phyloP scores from a whole-genome alignment of 2,888 invertebrate genomes.

The Lingula anatina region DNA sequence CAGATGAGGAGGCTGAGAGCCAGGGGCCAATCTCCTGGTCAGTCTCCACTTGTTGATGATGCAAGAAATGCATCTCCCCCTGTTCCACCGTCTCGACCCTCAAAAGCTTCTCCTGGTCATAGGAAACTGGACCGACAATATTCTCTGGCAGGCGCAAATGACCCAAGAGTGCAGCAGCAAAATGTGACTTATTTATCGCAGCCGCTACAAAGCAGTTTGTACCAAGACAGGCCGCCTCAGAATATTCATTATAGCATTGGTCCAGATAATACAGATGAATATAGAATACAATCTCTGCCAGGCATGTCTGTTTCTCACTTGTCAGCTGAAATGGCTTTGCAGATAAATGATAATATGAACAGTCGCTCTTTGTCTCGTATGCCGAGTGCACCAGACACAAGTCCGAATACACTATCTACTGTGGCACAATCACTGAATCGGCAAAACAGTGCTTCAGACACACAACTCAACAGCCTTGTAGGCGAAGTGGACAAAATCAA shows the following conservation, averaged over 20 bases:
- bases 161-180: slow-evolving; percentile 60
- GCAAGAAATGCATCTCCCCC: slow-evolving; percentile 4
- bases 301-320: background rate
- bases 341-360: background rate
- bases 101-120: slow-evolving; percentile 61
- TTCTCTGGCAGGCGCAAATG: slow-evolving; percentile 75
- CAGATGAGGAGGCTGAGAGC: slow-evolving; percentile 14
- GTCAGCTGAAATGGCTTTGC: background rate
- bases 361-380: background rate
- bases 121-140: slow-evolving; percentile 74
- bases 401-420: no score
- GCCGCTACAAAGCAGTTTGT: background rate
- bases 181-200: background rate
- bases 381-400: background rate
- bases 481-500: background rate
- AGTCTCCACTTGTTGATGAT: background rate
- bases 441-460: background rate
- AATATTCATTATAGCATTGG: background rate
- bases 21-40: background rate
- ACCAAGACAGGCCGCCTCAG: background rate
- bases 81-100: background rate
- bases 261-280: background rate
- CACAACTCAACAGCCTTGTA: background rate
- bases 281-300: background rate
- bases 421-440: no score